Base-by-base conservation (phyloP, 2,797 vertebrate species). In the Melanotaenia parkinsoni region DNA sequence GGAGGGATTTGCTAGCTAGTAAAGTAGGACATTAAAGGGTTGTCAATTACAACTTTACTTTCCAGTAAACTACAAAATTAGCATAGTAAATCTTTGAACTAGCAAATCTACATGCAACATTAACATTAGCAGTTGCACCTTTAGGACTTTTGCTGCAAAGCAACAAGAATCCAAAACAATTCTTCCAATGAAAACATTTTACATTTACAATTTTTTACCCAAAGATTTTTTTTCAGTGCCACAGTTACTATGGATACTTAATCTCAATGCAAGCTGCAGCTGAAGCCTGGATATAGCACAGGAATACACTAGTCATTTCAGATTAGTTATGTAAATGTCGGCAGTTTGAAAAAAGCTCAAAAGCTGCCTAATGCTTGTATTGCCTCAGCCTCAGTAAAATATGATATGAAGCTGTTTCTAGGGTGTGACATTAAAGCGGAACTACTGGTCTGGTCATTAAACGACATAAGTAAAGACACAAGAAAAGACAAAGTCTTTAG, bases 221-320 rank as follows among this genome's bases (percentile, higher is more conserved):
- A 37, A 37, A 35, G 33, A 3, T 20, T 59, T 73, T 63, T 61
- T 6, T 38, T 45, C n/a, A 63, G 20, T 53, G n/a, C 51, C 35
- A 53, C 16, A 53, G 50, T 70, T 79, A 59, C 32, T 20, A 18
- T 69, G 53, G 57, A 63, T 80, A 54, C 58, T 16, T 66, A 18
- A 74, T 67, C 40, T 38, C 40, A 51, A n/a, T 22, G 40, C 20
- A 67, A 57, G 2, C 72, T 35, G 32, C 50, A 67, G 59, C 11
- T 14, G 5, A 13, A 74, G 79, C 28, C 32, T 38, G n/a, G 40
- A 67, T 58, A 58, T 30, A 35, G 40, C 50, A 58, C 38, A 79
- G 58, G 61, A 75, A 80, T 70, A 58, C 59, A 51, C 43, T 32
- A 58, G 40, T 67, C 43, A 45, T 13, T 37, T 51, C 30, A 53